Conservation (phyloP, 2,888 invertebrate genomes). For the Eupeodes latifasciatus region DNA sequence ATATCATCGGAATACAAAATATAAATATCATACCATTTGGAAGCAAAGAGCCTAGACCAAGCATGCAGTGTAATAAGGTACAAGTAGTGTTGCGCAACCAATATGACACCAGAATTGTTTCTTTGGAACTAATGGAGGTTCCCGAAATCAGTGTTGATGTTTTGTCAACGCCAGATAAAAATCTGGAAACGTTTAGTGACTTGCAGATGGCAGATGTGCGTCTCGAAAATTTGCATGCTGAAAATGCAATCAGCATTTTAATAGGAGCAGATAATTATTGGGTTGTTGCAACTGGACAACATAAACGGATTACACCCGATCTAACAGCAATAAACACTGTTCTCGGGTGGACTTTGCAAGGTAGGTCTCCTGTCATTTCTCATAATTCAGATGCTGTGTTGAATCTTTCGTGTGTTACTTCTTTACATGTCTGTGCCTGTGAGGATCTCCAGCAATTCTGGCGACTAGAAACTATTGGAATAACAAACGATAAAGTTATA, state of each 20-base stretch:
- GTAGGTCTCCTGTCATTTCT: background rate
- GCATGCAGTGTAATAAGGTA: too few species aligned
- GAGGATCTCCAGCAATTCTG: too few species aligned
- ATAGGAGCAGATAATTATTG: conserved; percentile 1
- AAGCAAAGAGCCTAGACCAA: too few species aligned
- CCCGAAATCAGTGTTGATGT: background rate
- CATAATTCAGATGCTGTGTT: conserved; percentile 2
- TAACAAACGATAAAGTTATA: too few species aligned
- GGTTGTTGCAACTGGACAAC: background rate
- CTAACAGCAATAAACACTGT: conserved; percentile 6
- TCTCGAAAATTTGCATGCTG: background rate
- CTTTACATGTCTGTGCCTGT: too few species aligned
- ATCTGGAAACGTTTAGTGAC: background rate
- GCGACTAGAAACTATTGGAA: too few species aligned
- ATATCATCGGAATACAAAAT: too few species aligned
- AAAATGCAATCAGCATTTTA: background rate
- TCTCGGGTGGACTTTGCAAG: background rate
- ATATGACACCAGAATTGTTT: background rate
- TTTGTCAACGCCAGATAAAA: background rate
- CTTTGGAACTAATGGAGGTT: background rate
- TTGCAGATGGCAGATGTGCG: too few species aligned
- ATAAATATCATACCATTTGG: too few species aligned
- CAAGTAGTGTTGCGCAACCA: too few species aligned
- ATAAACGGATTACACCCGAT: conserved; percentile 1
- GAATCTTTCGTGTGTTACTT: background rate